Base-by-base conservation (phyloP, 2,113 vertebrate genomes). In the Macquaria australasica region DNA sequence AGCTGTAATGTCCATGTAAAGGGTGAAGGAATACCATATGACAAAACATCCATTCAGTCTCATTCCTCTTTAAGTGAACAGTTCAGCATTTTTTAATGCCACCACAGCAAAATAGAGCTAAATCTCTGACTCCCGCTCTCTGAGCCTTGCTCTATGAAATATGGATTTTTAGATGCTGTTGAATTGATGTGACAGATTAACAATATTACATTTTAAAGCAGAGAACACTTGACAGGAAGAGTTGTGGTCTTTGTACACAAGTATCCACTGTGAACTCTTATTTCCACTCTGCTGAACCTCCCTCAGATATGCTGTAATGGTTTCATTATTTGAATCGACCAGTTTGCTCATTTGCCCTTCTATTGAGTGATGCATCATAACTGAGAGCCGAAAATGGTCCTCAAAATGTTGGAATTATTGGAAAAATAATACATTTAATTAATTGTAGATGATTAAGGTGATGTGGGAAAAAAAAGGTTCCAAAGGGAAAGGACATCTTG, bases 111-210 rank as follows among this genome's bases (percentile, higher is more conserved):
- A 91, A 88, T 39, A 70, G 15, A 84, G 71, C 25, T 43, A 82
- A 85, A 77, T 76, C 77, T 88, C 79, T 25, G 62, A 79, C 79
- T 59, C 34, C 48, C 6, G 31, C 71, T 86, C 51, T 23, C 51
- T 11, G 21, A 58, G 69, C 31, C 84, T 84, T 78, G 66, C 79
- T 85, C 3, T 31, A 79, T 87, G 81, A 87, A 84, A 88, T 88
- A 93, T 89, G 83, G 86, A 92, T 90, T 84, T 84, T 71, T 34
- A 60, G 82, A 87, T 73, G 74, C 84, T 83, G 60, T 69, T 88
- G 78, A 88, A 94, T 81, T 91, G 48, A 89, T 84, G 80, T 84
- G 69, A 81, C 83, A 84, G 85, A 89, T 91, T 89, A 87, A 87
- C 83, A 89, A 89, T 82, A 74, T 43, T 73, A 71, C 84, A 80